Evolutionary conservation across 2,113 vertebrate genomes (phyloP).

Genomic region (Aptenodytes patagonicus): DNA sequence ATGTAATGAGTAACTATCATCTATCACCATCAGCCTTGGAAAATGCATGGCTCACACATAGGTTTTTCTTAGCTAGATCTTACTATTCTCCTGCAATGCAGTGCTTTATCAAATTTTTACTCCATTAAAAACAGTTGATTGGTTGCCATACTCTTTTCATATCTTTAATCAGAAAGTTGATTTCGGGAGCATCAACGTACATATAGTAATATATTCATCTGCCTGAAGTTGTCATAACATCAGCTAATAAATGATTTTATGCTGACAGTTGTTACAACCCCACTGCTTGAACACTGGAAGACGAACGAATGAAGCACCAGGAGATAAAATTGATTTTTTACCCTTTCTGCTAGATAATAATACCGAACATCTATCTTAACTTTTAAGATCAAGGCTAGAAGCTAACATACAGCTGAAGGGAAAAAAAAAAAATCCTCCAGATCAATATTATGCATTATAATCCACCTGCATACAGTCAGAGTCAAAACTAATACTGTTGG

Average conservation of each 20-base stretch:
- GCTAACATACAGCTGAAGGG: slow-evolving; percentile 31
- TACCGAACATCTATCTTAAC: slow-evolving; percentile 65
- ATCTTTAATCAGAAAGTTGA: slow-evolving; percentile 15
- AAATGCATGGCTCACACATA: not conserved
- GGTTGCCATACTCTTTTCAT: not conserved
- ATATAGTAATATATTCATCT: slow-evolving; percentile 16
- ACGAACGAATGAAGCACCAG: slow-evolving; percentile 7
- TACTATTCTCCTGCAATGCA: not conserved
- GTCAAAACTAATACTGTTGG: slow-evolving; percentile 14
- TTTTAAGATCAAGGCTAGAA: slow-evolving; percentile 69
- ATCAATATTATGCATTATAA: slow-evolving; percentile 69
- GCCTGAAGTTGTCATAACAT: not conserved
- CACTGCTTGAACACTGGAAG: not conserved
- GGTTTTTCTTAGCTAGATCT: not conserved
- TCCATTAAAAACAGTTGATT: slow-evolving; percentile 21
- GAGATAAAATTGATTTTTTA: slow-evolving; percentile 71
- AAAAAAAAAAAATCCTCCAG: not conserved
- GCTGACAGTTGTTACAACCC: not conserved
- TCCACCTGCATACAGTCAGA: slow-evolving; percentile 24
- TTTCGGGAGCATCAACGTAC: not conserved
- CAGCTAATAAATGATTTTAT: slow-evolving; percentile 45
- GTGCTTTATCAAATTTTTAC: slow-evolving; percentile 10
- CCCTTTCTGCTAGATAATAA: slow-evolving; percentile 60
- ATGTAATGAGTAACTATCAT: not conserved
- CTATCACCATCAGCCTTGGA: not conserved